Base-by-base conservation (phyloP, 2,888 invertebrate genomes). In the Agrilus cyanescens region DNA sequence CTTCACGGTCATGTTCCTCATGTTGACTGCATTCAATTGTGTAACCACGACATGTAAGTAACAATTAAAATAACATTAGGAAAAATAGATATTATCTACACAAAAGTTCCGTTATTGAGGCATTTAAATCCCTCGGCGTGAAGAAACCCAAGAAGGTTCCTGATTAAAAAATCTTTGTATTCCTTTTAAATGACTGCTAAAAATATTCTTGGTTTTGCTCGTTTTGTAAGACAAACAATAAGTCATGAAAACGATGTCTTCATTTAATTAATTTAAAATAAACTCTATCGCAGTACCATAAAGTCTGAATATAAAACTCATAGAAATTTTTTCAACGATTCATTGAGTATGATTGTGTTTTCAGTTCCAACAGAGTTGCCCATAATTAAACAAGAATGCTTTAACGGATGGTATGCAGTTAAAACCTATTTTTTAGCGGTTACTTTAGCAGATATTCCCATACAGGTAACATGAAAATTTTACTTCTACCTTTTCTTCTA, bases 21-120 rank as follows among this genome's bases (percentile, higher is more conserved):
- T 94, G 85, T 90, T 89, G 63, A 91, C 89, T 5, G 86, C 95
- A 1, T 88, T 94, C 65, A 93, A 88, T 68, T 82, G 90, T 12
- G 85, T 90, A 43, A 78, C 87, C 36, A 79, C 94, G 20, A 85
- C 84, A 50, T 94, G 95, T 95, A 74, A 86, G 89, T 80, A 45
- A 18, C 15, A 36, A 8, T 39, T 33, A 10, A n/a, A n/a, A n/a
- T n/a, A n/a, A n/a, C n/a, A n/a, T n/a, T n/a, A n/a, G n/a, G n/a
- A n/a, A n/a, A n/a, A n/a, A n/a, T n/a, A n/a, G n/a, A n/a, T n/a
- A n/a, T n/a, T n/a, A n/a, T n/a, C n/a, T n/a, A n/a, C n/a, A n/a
- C n/a, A n/a, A n/a, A n/a, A n/a, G n/a, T n/a, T n/a, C n/a, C n/a
- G n/a, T n/a, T n/a, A n/a, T n/a, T n/a, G n/a, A n/a, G n/a, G n/a